Evolutionary conservation across 2,797 vertebrate species (phyloP).

Genomic region (Pitangus sulphuratus): DNA sequence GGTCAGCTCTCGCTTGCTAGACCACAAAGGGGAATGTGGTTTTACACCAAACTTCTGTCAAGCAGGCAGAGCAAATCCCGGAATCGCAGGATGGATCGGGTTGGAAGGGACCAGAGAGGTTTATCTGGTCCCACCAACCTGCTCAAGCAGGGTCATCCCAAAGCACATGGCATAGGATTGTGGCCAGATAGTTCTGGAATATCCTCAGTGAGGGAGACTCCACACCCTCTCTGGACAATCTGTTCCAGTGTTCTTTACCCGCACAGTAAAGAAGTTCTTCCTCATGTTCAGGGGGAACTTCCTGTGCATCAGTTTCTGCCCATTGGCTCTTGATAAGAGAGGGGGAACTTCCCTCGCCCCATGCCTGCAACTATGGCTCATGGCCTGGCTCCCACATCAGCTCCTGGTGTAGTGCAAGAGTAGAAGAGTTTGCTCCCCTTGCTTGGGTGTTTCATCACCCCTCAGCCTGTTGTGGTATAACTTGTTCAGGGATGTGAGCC

Average conservation of each 20-base stretch:
- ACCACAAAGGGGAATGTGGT: neutral
- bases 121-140: neutral
- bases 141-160: neutral
- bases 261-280: too few species aligned
- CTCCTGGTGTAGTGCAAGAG: neutral
- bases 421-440: neutral
- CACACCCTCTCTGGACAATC: neutral
- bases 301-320: neutral
- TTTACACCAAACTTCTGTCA: neutral
- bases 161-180: neutral
- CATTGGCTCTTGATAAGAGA: neutral
- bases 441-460: neutral
- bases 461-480: neutral
- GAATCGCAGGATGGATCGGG: neutral
- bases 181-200: neutral
- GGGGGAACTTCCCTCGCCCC: neutral
- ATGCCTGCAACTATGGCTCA: fast-evolving
- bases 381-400: neutral
- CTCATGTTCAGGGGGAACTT: too few species aligned
- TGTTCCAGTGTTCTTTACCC: neutral
- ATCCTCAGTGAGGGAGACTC: neutral
- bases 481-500: neutral
- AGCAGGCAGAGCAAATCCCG: fast-evolving
- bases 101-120: neutral
- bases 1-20: neutral